Percentiles rank a stretch among this genome's conserved stretches.
Conservation (phyloP, 1,140 invertebrate species). For the Helicoverpa zea region DNA sequence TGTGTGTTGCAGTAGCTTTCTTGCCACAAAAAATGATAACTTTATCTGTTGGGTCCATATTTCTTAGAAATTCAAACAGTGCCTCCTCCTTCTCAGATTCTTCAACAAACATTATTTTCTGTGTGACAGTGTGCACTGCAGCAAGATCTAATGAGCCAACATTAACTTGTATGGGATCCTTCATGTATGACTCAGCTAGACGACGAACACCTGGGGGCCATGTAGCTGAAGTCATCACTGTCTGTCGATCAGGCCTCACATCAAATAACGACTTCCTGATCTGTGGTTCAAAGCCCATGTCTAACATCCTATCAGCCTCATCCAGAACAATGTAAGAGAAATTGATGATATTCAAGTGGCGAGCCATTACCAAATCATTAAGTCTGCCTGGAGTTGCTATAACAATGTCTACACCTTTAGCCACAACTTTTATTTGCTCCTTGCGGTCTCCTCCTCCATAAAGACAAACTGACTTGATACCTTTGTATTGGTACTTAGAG, state of each 20-base stretch:
- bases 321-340: conserved; percentile 97
- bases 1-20: conserved; percentile 92
- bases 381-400: conserved; percentile 96
- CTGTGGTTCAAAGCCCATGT: conserved; percentile 96
- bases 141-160: conserved; percentile 95
- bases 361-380: conserved; percentile 92
- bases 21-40: conserved; percentile 96
- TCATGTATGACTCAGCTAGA: conserved; percentile 94
- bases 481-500: conserved; percentile 94
- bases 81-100: conserved; percentile 88
- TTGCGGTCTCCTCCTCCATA: conserved; percentile 94
- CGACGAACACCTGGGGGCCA: conserved; percentile 95
- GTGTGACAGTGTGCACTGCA: conserved; percentile 94
- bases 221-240: conserved; percentile 95
- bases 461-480: conserved; percentile 94
- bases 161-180: conserved; percentile 95
- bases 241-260: conserved; percentile 93
- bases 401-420: conserved; percentile 94
- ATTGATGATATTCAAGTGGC: conserved; percentile 90
- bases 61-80: conserved; percentile 87
- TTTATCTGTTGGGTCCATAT: conserved; percentile 92
- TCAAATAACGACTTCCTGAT: conserved; percentile 94
- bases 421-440: conserved; percentile 91
- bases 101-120: conserved; percentile 91
- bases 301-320: conserved; percentile 95